Conservation (phyloP, 2,113 vertebrate species). For the Alethe diademata region DNA sequence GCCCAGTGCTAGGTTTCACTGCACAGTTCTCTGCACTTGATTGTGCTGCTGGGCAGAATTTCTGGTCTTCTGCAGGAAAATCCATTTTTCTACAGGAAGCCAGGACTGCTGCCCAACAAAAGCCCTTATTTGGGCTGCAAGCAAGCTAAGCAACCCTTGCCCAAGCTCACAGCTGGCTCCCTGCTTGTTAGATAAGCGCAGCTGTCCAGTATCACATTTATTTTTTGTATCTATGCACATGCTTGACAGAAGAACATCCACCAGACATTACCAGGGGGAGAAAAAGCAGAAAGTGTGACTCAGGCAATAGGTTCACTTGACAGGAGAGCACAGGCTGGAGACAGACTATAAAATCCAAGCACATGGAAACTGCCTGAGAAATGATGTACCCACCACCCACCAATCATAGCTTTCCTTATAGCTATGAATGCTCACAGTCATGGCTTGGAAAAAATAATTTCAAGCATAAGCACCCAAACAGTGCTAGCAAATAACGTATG, state of each 20-base stretch:
- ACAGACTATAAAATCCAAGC: not conserved
- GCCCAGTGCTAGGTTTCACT: not conserved
- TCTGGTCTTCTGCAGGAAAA: not conserved
- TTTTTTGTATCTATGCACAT: not conserved
- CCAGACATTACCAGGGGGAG: not conserved
- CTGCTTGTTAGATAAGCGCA: not conserved
- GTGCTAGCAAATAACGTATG: not conserved
- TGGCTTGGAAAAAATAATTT: not conserved
- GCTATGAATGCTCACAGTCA: not conserved
- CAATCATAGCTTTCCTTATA: not conserved
- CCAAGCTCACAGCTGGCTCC: not conserved
- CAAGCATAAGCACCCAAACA: not conserved
- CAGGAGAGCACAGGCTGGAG: not conserved
- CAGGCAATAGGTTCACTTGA: not conserved
- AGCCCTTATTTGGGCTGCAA: not conserved
- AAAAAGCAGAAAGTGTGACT: not conserved
- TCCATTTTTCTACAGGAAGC: not conserved
- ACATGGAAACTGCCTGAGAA: not conserved
- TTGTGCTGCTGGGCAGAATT: not conserved
- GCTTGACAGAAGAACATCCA: not conserved
- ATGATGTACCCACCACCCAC: not conserved
- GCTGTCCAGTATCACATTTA: fast-evolving
- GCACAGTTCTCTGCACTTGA: not conserved
- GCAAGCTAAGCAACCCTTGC: not conserved
- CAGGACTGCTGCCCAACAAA: not conserved